Evolutionary conservation across 2,113 vertebrate genomes (phyloP).

Genomic region (Hippocampus barbouri): DNA sequence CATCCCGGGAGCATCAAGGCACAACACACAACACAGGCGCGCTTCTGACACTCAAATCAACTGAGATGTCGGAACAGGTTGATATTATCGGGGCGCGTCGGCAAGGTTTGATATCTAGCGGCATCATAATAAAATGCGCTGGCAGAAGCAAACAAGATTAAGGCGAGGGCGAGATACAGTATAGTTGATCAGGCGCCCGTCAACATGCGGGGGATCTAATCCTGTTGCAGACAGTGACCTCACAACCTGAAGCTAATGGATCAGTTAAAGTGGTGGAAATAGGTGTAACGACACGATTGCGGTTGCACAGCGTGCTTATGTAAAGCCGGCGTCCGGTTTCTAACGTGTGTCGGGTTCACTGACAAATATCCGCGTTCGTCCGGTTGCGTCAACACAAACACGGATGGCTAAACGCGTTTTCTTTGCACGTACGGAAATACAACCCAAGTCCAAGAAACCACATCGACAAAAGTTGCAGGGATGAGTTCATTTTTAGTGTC

Average conservation of each 20-base stretch:
- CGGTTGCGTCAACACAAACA: constrained; percentile 16
- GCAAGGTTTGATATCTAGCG: constrained; percentile 8
- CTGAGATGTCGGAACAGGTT: constrained; percentile 22
- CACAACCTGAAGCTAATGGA: constrained; percentile 18
- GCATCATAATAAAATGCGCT: constrained; percentile 14
- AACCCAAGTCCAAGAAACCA: background rate
- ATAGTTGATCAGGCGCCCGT: background rate
- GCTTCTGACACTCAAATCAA: constrained; percentile 27
- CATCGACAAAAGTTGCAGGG: background rate
- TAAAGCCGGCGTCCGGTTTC: constrained; percentile 39
- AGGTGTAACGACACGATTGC: constrained; percentile 5
- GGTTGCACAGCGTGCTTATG: constrained; percentile 31
- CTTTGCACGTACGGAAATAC: background rate
- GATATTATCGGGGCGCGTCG: background rate
- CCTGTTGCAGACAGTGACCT: constrained; percentile 4
- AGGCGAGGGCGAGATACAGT: background rate
- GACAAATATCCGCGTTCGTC: constrained; percentile 18
- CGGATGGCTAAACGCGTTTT: background rate
- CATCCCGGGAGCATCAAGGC: constrained; percentile 40
- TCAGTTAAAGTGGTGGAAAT: constrained; percentile 7
- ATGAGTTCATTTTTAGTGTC: too few species aligned
- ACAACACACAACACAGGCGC: constrained; percentile 24
- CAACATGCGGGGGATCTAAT: constrained; percentile 1
- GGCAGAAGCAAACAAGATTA: constrained; percentile 4
- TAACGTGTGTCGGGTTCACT: constrained; percentile 17